Conservation (phyloP, 2,797 vertebrate species). For the Hirundo rustica region DNA sequence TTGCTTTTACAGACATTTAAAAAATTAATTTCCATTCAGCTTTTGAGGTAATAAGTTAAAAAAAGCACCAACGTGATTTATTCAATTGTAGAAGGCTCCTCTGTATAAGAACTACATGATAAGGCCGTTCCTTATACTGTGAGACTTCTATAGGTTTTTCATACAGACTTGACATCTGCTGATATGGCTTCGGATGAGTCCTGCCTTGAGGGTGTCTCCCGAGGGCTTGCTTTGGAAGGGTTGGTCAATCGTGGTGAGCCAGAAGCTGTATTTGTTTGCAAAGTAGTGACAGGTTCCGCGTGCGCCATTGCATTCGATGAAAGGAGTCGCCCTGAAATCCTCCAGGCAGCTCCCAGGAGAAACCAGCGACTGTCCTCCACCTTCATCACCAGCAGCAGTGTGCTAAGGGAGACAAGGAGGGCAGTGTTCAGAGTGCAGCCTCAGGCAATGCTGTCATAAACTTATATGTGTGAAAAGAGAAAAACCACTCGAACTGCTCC, state of each 20-base stretch:
- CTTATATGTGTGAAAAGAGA: background rate
- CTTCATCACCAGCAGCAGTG: conserved; percentile 92
- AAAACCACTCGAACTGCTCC: background rate
- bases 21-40: conserved; percentile 33
- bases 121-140: conserved; percentile 32
- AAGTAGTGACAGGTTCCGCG: conserved; percentile 98
- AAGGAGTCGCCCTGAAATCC: conserved; percentile 94
- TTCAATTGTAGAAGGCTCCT: conserved; percentile 34
- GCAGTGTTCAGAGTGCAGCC: background rate
- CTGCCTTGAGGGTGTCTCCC: conserved; percentile 91
- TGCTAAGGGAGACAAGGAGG: conserved; percentile 78
- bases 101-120: background rate
- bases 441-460: background rate
- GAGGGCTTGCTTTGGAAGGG: conserved; percentile 84
- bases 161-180: conserved; percentile 99
- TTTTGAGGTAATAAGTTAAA: conserved; percentile 95
- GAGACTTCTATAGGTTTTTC: conserved; percentile 91
- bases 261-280: conserved; percentile 97
- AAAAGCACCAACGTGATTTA: conserved; percentile 84
- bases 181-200: conserved; percentile 91
- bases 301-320: conserved; percentile 95
- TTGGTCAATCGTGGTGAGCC: conserved; percentile 88
- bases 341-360: conserved; percentile 97
- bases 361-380: conserved; percentile 94
- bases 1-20: conserved; percentile 31